Evolutionary conservation across 2,888 invertebrate species (phyloP).

Genomic region (Hemistola chrysoprasaria): DNA sequence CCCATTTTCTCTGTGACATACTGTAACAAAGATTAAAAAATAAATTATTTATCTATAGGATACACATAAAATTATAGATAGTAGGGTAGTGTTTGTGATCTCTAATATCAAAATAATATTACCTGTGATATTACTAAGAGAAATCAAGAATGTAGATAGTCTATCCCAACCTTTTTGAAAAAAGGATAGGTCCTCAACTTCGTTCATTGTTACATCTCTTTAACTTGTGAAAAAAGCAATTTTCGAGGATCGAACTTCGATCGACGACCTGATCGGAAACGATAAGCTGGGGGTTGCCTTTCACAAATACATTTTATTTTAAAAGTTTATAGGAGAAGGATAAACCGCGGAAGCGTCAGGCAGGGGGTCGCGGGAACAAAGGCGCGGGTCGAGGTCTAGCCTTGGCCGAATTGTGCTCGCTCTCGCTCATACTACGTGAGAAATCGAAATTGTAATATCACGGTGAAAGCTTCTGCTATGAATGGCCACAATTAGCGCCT

Average conservation of each 20-base stretch:
- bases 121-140: no score
- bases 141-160: no score
- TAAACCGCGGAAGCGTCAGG: slow-evolving; percentile 53
- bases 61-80: no score
- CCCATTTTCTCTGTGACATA: slow-evolving; percentile 99
- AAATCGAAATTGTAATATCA: slow-evolving; percentile 52
- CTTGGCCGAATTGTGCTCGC: slow-evolving; percentile 60
- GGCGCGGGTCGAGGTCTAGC: slow-evolving; percentile 66
- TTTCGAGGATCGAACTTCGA: slow-evolving; percentile 8
- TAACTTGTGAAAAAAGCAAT: slow-evolving; percentile 9
- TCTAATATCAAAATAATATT: no score
- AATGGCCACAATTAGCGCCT: slow-evolving; percentile 36
- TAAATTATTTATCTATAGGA: no score
- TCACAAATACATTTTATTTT: slow-evolving; percentile 18
- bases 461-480: slow-evolving; percentile 38
- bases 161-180: no score
- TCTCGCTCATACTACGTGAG: slow-evolving; percentile 37
- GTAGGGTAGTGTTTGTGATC: no score
- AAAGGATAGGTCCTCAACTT: slow-evolving; percentile 1
- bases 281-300: slow-evolving; percentile 5
- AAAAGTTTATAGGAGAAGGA: slow-evolving; percentile 52
- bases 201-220: slow-evolving; percentile 3
- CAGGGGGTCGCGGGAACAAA: slow-evolving; percentile 51
- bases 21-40: slow-evolving; percentile 81
- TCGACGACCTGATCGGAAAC: slow-evolving; percentile 4